Conservation (phyloP, 2,797 vertebrate species). For the Adrianichthys oophorus region DNA sequence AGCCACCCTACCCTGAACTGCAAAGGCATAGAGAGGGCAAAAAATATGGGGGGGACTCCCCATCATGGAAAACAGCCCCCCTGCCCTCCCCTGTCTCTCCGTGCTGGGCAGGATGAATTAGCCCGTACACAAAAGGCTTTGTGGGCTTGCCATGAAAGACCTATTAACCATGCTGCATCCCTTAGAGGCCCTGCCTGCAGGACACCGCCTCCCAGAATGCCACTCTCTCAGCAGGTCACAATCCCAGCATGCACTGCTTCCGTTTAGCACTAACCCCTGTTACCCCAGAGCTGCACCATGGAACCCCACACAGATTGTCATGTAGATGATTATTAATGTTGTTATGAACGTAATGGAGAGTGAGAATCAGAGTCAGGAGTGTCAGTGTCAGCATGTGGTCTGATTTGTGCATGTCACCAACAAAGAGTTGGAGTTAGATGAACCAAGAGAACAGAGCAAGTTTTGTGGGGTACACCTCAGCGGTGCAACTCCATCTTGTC, state of each 20-base stretch:
- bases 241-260: conserved; percentile 80
- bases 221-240: conserved; percentile 77
- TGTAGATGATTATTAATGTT: conserved; percentile 77
- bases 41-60: conserved; percentile 42
- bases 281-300: conserved; percentile 61
- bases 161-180: conserved; percentile 87
- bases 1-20: conserved; percentile 51
- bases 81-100: conserved; percentile 49
- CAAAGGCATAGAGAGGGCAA: conserved; percentile 14
- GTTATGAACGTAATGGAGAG: conserved; percentile 67
- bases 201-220: conserved; percentile 83
- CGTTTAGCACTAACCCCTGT: conserved; percentile 74
- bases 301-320: conserved; percentile 74
- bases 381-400: conserved; percentile 44
- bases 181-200: conserved; percentile 87
- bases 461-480: conserved; percentile 21
- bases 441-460: conserved; percentile 25
- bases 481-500: conserved; percentile 35
- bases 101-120: conserved; percentile 85
- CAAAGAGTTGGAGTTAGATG: conserved; percentile 40
- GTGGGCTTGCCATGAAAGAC: conserved; percentile 85
- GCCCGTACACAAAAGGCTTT: conserved; percentile 81
- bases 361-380: conserved; percentile 34
- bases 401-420: conserved; percentile 63
- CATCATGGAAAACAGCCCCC: conserved; percentile 47